phyloP scores from a whole-genome alignment of 2,888 invertebrate species.

The Rhamphomyia laevipes region DNA sequence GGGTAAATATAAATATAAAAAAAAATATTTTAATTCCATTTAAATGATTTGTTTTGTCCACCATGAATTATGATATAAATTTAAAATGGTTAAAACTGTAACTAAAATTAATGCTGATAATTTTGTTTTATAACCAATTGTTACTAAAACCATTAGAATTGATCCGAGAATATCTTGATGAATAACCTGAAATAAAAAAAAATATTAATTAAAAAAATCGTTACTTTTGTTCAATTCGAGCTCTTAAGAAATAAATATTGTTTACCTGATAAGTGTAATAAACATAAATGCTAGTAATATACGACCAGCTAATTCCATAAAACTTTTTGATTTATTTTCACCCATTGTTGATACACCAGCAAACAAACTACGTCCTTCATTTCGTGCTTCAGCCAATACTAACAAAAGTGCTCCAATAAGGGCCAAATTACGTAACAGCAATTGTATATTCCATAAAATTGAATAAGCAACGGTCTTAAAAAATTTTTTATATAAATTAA shows the following conservation, averaged over 20 bases:
- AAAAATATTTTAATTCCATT: too few relatives aligned
- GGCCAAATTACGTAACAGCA: slow-evolving; percentile 90
- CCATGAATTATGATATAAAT: slow-evolving; percentile 97
- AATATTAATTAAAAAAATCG: neutral
- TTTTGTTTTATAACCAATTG: slow-evolving; percentile 97
- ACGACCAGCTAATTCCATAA: slow-evolving; percentile 90
- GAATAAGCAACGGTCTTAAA: slow-evolving; percentile 86
- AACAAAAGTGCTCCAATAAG: slow-evolving; percentile 93
- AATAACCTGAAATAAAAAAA: slow-evolving; percentile 49
- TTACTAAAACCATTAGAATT: slow-evolving; percentile 88
- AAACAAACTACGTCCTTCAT: slow-evolving; percentile 87
- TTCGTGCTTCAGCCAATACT: slow-evolving; percentile 90
- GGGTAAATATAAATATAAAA: too few relatives aligned
- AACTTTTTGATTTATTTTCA: slow-evolving; percentile 94
- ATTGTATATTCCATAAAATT: slow-evolving; percentile 97
- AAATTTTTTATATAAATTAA: slow-evolving; percentile 18
- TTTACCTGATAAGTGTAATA: slow-evolving; percentile 76
- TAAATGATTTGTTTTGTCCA: slow-evolving; percentile 92
- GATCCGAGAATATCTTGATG: slow-evolving; percentile 91
- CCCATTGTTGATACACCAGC: slow-evolving; percentile 87
- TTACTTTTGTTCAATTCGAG: too few relatives aligned
- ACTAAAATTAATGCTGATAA: slow-evolving; percentile 91
- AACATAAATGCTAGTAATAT: slow-evolving; percentile 98
- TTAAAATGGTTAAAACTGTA: slow-evolving; percentile 73
- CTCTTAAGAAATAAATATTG: neutral